phyloP scores from a whole-genome alignment of 2,113 vertebrate genomes.

The Callorhinus ursinus region DNA sequence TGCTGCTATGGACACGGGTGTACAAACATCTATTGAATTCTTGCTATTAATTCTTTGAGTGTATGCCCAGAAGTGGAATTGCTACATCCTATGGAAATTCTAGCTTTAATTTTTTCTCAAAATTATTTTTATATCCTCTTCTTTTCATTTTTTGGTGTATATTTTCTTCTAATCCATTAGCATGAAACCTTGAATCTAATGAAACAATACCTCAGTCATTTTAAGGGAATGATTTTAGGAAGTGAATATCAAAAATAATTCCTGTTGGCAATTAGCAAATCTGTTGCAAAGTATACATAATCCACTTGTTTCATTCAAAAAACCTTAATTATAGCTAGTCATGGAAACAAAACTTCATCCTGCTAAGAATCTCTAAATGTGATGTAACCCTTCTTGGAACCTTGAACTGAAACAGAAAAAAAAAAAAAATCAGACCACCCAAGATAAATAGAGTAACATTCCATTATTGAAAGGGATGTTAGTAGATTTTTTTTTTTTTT shows the following conservation, averaged over 20 bases:
- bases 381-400: not conserved
- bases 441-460: not conserved
- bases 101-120: not conserved
- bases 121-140: not conserved
- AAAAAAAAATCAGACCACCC: not conserved
- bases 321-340: not conserved
- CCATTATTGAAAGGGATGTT: not conserved
- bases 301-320: not conserved
- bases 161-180: conserved; percentile 26
- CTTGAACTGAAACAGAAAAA: not conserved
- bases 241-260: conserved; percentile 30
- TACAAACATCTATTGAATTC: not conserved
- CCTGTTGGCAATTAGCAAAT: not conserved
- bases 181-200: not conserved
- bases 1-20: not conserved
- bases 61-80: not conserved
- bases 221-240: conserved; percentile 1
- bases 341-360: not conserved
- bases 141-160: not conserved
- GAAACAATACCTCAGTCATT: not conserved
- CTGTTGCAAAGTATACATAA: not conserved
- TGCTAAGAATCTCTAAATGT: not conserved
- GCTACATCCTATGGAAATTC: not conserved
- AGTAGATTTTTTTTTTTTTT: not conserved
- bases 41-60: not conserved